phyloP scores from a whole-genome alignment of 2,888 invertebrate species.

The Lasioglossum morio region DNA sequence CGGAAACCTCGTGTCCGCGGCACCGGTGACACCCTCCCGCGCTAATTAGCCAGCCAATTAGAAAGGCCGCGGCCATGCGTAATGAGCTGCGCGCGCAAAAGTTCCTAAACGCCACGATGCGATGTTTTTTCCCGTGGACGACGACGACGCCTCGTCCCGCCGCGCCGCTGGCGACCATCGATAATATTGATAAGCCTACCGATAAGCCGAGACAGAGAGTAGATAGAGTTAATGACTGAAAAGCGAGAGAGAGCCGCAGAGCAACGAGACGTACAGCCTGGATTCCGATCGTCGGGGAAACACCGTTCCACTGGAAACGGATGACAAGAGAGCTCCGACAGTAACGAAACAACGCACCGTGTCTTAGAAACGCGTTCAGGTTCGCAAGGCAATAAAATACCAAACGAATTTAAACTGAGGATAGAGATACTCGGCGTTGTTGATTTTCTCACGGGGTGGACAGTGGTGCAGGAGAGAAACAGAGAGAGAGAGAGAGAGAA shows the following conservation, averaged over 20 bases:
- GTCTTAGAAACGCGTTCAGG: conserved; percentile 71
- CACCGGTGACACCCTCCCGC: conserved; percentile 77
- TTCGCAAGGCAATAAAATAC: conserved; percentile 70
- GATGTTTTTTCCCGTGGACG: conserved; percentile 64
- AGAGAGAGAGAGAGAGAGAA: not conserved
- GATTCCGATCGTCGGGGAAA: not conserved
- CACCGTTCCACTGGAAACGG: not conserved
- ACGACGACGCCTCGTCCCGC: conserved; percentile 54
- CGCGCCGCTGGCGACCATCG: conserved; percentile 52
- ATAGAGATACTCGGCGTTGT: not conserved
- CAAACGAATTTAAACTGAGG: conserved; percentile 27
- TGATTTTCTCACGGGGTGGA: not conserved
- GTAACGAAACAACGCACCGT: conserved; percentile 67
- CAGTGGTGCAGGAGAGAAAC: not conserved
- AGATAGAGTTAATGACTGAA: conserved; percentile 8
- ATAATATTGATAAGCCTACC: conserved; percentile 52
- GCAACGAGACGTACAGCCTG: not conserved
- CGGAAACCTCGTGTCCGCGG: conserved; percentile 79
- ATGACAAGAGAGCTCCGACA: not conserved
- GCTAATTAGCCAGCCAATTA: conserved; percentile 84
- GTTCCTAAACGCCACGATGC: conserved; percentile 81
- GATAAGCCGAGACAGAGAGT: conserved; percentile 20
- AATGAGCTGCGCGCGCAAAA: conserved; percentile 84
- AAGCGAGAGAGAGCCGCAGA: not conserved
- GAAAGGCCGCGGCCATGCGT: conserved; percentile 80